Percentiles rank a stretch among this genome's conserved stretches.
Conservation (phyloP, 2,797 vertebrate genomes). For the Delichon dasypus region DNA sequence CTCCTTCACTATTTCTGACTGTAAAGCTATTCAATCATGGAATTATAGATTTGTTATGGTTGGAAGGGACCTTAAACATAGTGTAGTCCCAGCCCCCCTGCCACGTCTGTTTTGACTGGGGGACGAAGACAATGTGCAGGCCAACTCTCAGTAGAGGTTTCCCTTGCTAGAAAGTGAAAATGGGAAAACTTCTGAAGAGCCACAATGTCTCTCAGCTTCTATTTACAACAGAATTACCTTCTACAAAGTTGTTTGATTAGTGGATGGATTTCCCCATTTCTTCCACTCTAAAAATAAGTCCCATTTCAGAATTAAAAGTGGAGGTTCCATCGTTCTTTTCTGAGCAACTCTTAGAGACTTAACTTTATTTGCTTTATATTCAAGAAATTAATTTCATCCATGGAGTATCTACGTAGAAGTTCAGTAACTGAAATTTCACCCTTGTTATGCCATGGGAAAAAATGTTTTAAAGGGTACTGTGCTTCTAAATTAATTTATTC, state of each 20-base stretch:
- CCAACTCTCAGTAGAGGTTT: neutral
- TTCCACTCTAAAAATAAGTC: neutral
- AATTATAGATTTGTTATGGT: neutral
- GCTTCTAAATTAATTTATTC: neutral
- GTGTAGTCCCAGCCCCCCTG: neutral
- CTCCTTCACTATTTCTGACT: neutral
- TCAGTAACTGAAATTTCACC: neutral
- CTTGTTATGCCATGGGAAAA: neutral
- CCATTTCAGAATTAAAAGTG: neutral
- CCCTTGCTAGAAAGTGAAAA: fast-evolving
- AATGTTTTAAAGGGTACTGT: neutral
- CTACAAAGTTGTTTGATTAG: neutral
- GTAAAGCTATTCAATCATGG: neutral
- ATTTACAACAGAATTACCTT: neutral
- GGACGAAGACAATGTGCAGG: neutral
- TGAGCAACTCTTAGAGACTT: neutral
- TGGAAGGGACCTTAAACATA: neutral
- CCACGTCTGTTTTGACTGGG: fast-evolving
- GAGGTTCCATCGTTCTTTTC: neutral
- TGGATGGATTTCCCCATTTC: neutral
- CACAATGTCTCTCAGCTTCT: neutral
- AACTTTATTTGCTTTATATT: neutral
- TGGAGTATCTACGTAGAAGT: too few species aligned
- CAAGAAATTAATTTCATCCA: neutral
- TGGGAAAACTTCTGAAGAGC: neutral